Percentiles rank a stretch among this genome's conserved stretches.
These are phyloP conservation scores for Tamandua tetradactyla DNA, from an alignment of 2,797 vertebrate genomes.

Conservation along the genomic window DNA sequence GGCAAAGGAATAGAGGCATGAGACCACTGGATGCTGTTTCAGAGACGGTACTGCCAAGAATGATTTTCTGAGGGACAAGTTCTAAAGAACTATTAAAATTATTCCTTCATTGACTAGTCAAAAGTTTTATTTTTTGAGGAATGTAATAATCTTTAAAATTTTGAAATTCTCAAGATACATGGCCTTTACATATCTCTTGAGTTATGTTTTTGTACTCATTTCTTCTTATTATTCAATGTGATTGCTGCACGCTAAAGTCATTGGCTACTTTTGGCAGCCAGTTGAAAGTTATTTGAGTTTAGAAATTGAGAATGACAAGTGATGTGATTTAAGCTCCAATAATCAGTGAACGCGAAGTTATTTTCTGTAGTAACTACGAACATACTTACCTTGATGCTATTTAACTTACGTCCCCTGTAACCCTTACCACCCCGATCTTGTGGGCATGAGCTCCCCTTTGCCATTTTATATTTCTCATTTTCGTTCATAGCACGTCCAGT, in stretches of 20 bases:
- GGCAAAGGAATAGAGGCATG: background rate
- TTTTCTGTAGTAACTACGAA: background rate
- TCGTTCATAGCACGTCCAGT: background rate
- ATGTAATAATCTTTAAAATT: constrained; percentile 33
- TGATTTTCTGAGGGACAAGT: background rate
- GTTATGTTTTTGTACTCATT: constrained; percentile 17
- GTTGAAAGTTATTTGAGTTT: constrained; percentile 26
- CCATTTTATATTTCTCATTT: background rate
- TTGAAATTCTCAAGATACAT: constrained; percentile 22
- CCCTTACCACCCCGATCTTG: background rate
- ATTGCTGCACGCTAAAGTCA: background rate
- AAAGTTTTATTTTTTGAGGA: constrained; percentile 12
- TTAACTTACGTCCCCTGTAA: background rate
- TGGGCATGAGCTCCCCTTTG: background rate
- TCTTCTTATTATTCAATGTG: background rate
- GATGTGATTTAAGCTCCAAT: background rate
- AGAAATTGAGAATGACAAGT: constrained; percentile 35
- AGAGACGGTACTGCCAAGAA: background rate
- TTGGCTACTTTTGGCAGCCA: constrained; percentile 5
- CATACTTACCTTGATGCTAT: background rate
- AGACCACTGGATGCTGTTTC: background rate
- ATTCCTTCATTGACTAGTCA: background rate
- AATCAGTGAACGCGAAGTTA: background rate
- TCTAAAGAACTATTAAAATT: constrained; percentile 28
- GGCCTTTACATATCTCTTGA: background rate